Conservation (phyloP, 2,797 vertebrate species). For the Synanceia verrucosa region DNA sequence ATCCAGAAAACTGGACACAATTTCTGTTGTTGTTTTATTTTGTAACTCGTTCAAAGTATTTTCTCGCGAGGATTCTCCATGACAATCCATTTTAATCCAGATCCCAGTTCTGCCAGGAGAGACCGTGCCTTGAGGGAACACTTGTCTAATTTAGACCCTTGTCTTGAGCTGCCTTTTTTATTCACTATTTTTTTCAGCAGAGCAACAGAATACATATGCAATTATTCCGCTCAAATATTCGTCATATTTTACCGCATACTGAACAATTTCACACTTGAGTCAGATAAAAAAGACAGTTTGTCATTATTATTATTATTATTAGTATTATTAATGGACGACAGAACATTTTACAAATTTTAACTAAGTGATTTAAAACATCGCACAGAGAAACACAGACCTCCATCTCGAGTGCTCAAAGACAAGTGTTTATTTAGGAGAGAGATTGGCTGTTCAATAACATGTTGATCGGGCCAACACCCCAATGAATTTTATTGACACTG, state of each 20-base stretch:
- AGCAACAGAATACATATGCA: neutral
- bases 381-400: neutral
- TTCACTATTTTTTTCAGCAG: neutral
- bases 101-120: neutral
- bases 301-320: neutral
- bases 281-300: neutral
- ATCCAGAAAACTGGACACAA: neutral
- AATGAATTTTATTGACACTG: constrained; percentile 89
- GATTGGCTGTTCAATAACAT: constrained; percentile 83
- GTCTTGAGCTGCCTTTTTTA: neutral
- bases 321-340: neutral
- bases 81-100: neutral
- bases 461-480: constrained; percentile 84
- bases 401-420: constrained; percentile 63
- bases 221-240: neutral
- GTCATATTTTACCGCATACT: neutral
- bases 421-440: constrained; percentile 84
- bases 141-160: neutral
- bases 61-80: neutral
- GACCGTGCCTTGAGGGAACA: neutral
- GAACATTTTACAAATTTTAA: neutral
- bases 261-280: neutral
- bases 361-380: constrained; percentile 11
- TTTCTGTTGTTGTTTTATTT: constrained; percentile 1
- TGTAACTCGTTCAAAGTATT: neutral